Evolutionary conservation across 2,888 invertebrate genomes (phyloP), one percentile per base, ranked within the genome.

Genomic region (Nematopogon swammerdamellus): DNA sequence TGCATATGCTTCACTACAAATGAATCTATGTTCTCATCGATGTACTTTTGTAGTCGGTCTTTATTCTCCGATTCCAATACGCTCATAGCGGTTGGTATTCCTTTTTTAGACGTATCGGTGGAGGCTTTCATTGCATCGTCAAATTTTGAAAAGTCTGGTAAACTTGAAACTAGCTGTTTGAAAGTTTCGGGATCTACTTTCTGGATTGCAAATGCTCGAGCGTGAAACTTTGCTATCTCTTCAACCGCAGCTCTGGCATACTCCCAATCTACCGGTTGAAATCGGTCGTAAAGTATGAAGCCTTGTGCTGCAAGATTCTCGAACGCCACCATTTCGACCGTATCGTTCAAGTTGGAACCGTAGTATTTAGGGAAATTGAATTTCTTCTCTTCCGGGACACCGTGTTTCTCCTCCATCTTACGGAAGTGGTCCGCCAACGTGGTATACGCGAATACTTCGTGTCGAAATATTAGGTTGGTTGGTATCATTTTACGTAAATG

Each of bases 191-290:
- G 66, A n/a, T 61, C 17, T 42, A 62, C 59, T 20, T 59, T 57
- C 14, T 54, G 55, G 48, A 60, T 59, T 0, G 65, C 67, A 18
- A 67, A 59, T 0, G 68, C 65, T 2, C 67, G 50, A 0, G 68
- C 68, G 54, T 70, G 69, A 6, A 67, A 59, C 52, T 62, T 64
- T 0, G 65, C 67, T 36, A 68, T 49, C 17, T 57, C 58, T 44
- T 58, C 54, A 1, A 64, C 51, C 2, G 62, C 54, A 17, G 55
- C 47, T 0, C 58, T 46, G 1, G 65, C 59, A 16, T 67, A 63
- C 8, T 59, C 58, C 59, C 63, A 64, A 50, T 60, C 57, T 2
- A 69, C 50, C 2, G 61, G 53, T 44, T 56, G 56, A 17, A 63
- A 52, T 49, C 65, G 60, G 18, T 70, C 59, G 44, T 59, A 57